Base-by-base conservation (phyloP, 2,113 vertebrate genomes). In the Daphoenositta chrysoptera region DNA sequence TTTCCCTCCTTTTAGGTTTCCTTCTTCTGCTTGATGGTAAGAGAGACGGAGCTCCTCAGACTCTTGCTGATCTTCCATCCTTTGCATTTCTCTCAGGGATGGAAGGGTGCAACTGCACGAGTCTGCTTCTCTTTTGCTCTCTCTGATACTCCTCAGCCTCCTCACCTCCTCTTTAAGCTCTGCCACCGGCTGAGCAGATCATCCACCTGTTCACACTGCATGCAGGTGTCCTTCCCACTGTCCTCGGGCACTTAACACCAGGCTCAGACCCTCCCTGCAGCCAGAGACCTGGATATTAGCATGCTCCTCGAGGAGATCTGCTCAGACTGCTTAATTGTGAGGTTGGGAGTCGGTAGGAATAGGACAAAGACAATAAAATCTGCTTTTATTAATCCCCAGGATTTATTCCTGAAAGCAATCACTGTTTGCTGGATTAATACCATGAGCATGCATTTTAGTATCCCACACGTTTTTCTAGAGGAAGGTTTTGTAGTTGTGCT, bases 61-160 rank as follows among this genome's bases (percentile, higher is more conserved):
- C 24, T 47, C 39, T 21, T 35, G 13, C 40, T 79, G 35, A 17
- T 20, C 30, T 63, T 79, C 16, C 56, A n/a, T 18, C 23, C 5
- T 14, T 18, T 33, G 69, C 22, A 27, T 64, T 84, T 56, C 15
- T 56, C 28, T 54, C 69, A n/a, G 58, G 23, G 28, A 28, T 19
- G 6, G 9, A 56, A 56, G 58, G n/a, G 22, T n/a, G 15, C 0
- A 1, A 47, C 45, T 33, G 48, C 17, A 14, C 1, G 0, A n/a
- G 15, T 39, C 28, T 19, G 7, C 10, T 10, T 65, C n/a, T 65
- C 12, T 30, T 73, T n/a, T 40, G 48, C 15, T n/a, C 24, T 56
- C 28, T 47, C 48, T 47, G n/a, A 28, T 64, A 8, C 7, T 56
- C 26, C 48, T 47, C 50, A 48, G n/a, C 50, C 28, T 75, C 50